phyloP scores from a whole-genome alignment of 2,888 invertebrate genomes.

The Ryuthela nishihirai region DNA sequence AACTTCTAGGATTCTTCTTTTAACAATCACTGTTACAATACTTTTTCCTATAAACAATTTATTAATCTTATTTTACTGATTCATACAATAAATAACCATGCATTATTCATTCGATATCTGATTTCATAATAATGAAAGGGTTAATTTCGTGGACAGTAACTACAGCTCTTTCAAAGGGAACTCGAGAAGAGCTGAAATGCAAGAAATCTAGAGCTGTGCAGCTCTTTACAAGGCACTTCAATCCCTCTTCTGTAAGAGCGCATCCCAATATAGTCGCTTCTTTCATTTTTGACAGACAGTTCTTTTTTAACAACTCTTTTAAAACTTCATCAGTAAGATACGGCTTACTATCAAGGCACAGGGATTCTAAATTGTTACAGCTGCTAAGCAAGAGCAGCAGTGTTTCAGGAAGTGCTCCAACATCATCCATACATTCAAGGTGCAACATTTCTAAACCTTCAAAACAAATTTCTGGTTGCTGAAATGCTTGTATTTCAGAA shows the following conservation, averaged over 20 bases:
- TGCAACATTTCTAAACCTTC: conserved; percentile 6
- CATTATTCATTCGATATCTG: conserved; percentile 2
- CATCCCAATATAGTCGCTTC: conserved; percentile 11
- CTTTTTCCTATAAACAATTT: too few species aligned
- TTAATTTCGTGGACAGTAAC: conserved; percentile 16
- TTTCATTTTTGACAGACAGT: conserved; percentile 13
- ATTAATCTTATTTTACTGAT: too few species aligned
- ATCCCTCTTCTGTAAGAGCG: conserved; percentile 6
- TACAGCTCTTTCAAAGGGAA: conserved; percentile 10
- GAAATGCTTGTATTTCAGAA: conserved; percentile 1
- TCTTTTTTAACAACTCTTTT: conserved; percentile 9
- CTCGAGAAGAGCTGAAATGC: conserved; percentile 8
- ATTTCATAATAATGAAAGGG: conserved; percentile 3
- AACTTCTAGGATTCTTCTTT: too few species aligned
- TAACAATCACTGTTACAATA: too few species aligned
- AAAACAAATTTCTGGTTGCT: neutral
- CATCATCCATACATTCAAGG: conserved; percentile 3
- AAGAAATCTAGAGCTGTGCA: conserved; percentile 11
- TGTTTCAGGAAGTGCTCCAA: neutral
- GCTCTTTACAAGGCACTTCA: conserved; percentile 1
- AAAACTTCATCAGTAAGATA: conserved; percentile 12
- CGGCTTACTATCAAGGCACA: neutral
- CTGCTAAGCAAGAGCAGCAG: conserved; percentile 6
- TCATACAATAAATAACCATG: too few species aligned
- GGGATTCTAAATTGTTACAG: conserved; percentile 4